Percentiles rank a stretch among this genome's conserved stretches.
phyloP scores from a whole-genome alignment of 2,797 vertebrate genomes.

The Glyptemys insculpta region DNA sequence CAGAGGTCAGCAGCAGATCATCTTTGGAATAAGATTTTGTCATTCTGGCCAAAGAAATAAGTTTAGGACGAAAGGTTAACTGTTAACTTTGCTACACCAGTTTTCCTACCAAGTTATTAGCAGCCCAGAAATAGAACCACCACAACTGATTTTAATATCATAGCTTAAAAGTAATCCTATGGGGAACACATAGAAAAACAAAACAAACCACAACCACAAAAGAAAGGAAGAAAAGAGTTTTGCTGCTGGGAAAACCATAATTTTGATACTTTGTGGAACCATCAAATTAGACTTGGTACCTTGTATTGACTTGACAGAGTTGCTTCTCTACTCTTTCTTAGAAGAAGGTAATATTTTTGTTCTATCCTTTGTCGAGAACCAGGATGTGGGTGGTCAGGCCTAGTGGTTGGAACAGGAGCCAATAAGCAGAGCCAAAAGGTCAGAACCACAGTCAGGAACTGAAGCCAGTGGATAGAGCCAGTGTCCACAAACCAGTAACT shows the following conservation, averaged over 20 bases:
- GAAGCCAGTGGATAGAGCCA: background rate
- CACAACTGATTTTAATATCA: constrained; percentile 35
- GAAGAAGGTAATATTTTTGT: background rate
- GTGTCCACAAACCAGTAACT: background rate
- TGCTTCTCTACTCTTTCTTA: background rate
- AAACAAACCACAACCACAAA: background rate
- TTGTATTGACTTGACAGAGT: constrained; percentile 3
- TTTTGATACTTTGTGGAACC: background rate
- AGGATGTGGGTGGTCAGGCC: background rate
- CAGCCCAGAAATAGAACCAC: constrained; percentile 9
- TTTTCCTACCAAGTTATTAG: constrained; percentile 19
- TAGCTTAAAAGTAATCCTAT: background rate
- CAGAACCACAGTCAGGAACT: background rate
- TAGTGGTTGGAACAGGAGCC: background rate
- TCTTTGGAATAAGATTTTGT: background rate
- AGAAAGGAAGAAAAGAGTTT: background rate
- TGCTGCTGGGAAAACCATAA: background rate
- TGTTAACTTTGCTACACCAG: constrained; percentile 4
- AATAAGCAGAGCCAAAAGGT: background rate
- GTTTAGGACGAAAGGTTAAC: constrained; percentile 16
- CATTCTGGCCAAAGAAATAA: constrained; percentile 13
- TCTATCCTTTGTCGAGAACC: background rate
- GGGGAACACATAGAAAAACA: constrained; percentile 19
- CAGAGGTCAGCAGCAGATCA: background rate
- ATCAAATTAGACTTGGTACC: background rate